These are phyloP conservation scores for Colistium nudipinnis DNA, from an alignment of 2,113 vertebrate genomes.

Conservation along the genomic window DNA sequence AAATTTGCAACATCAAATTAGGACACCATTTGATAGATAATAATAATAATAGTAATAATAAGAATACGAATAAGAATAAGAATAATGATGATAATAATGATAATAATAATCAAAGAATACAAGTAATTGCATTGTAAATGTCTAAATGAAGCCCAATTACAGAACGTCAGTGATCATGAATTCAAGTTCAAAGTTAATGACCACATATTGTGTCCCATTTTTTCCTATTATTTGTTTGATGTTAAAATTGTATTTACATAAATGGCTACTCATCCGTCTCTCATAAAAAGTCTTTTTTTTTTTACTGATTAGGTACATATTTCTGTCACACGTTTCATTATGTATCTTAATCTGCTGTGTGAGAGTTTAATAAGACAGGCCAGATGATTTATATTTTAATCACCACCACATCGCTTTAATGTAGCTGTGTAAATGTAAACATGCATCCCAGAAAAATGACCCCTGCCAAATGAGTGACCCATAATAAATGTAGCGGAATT, in stretches of 20 bases:
- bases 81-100: background rate
- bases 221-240: slow-evolving; percentile 6
- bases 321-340: background rate
- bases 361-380: background rate
- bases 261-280: background rate
- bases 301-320: background rate
- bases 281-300: background rate
- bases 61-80: background rate
- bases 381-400: slow-evolving; percentile 7
- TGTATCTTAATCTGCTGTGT: background rate
- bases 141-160: slow-evolving; percentile 13
- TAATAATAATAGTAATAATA: background rate
- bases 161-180: slow-evolving; percentile 1
- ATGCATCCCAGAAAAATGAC: slow-evolving; percentile 53
- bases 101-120: slow-evolving; percentile 26
- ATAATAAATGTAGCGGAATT: slow-evolving; percentile 49
- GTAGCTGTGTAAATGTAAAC: slow-evolving; percentile 18
- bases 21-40: background rate
- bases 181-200: slow-evolving; percentile 23
- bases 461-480: slow-evolving; percentile 49
- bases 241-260: slow-evolving; percentile 4
- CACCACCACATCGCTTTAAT: slow-evolving; percentile 15
- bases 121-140: slow-evolving; percentile 17
- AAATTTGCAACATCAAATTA: background rate
- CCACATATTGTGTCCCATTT: background rate